Evolutionary conservation across 2,113 vertebrate species (phyloP), one percentile per base, ranked within the genome.

Genomic region (Eupsittula cactorum): DNA sequence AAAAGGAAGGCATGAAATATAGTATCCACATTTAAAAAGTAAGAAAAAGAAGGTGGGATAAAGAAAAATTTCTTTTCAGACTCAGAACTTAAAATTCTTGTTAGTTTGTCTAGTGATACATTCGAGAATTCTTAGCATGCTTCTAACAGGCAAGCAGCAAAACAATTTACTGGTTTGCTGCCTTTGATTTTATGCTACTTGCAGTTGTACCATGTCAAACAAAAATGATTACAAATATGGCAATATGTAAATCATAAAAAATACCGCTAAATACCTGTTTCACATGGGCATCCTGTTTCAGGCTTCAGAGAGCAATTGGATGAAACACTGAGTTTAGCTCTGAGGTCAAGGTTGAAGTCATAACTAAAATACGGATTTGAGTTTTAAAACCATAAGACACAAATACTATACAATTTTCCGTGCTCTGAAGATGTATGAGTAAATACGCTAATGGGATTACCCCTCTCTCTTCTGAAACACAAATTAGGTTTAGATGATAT

Each of bases 131-230:
- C 86, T 95, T 95, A 96, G 50, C 31, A 91, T 96, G 87, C 57
- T 93, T 16, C 71, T 92, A 97, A 95, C n/a, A 88, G 77, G 49
- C 69, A 94, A 93, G 67, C 55, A 90, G 82, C 78, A 97, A 97
- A 98, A 82, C 79, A 97, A 95, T 95, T 97, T 96, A 81, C 91
- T 92, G 90, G 73, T 95, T 97, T 98, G 73, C 86, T 95, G 85
- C 47, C 80, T 97, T 94, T 97, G 88, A 96, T 97, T 96, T 98
- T 93, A 96, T 97, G 91, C 83, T 95, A 73, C n/a, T 79, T 96
- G 79, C 37, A 17, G 80, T 88, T 95, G 67, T 75, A 95, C 57
- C 59, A 88, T 91, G 90, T 96, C 84, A 96, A 92, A 97, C 59
- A 96, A 97, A 97, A 97, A 95, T 96, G 95, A 96, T 96, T 97